Conservation (phyloP, 1,140 invertebrate genomes). For the Subanguina moxae region DNA sequence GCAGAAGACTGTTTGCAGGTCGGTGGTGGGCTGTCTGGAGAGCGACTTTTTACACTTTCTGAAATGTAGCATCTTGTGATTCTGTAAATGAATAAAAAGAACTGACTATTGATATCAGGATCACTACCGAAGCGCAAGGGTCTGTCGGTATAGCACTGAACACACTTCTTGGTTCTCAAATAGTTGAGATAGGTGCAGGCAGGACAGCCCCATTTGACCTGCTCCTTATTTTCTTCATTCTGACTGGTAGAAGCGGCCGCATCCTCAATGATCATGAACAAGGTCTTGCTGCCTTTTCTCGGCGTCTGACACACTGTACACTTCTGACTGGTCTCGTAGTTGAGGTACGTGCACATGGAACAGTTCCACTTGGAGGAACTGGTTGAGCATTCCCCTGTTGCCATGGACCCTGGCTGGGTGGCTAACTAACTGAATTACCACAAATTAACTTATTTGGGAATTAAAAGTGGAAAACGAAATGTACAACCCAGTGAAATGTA, state of each 20-base stretch:
- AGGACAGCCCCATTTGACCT: slow-evolving; percentile 17
- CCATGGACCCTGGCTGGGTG: slow-evolving; percentile 8
- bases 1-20: too few relatives aligned
- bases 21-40: too few relatives aligned
- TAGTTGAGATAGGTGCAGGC: slow-evolving; percentile 20
- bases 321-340: slow-evolving; percentile 19
- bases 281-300: slow-evolving; percentile 16
- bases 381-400: slow-evolving; percentile 33
- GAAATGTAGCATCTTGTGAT: too few relatives aligned
- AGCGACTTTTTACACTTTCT: too few relatives aligned
- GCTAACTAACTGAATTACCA: too few relatives aligned
- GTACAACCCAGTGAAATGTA: too few relatives aligned
- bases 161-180: slow-evolving; percentile 16
- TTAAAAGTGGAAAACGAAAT: too few relatives aligned
- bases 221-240: neutral
- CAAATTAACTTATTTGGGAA: too few relatives aligned
- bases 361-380: slow-evolving; percentile 24
- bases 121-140: slow-evolving; percentile 3
- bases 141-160: slow-evolving; percentile 21
- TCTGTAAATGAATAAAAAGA: slow-evolving; percentile 3
- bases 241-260: neutral
- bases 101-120: slow-evolving; percentile 7
- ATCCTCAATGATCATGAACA: slow-evolving; percentile 30
- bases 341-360: slow-evolving; percentile 21
- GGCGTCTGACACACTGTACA: slow-evolving; percentile 24